Conservation (phyloP, 1,140 invertebrate genomes). For the Marisa cornuarietis region DNA sequence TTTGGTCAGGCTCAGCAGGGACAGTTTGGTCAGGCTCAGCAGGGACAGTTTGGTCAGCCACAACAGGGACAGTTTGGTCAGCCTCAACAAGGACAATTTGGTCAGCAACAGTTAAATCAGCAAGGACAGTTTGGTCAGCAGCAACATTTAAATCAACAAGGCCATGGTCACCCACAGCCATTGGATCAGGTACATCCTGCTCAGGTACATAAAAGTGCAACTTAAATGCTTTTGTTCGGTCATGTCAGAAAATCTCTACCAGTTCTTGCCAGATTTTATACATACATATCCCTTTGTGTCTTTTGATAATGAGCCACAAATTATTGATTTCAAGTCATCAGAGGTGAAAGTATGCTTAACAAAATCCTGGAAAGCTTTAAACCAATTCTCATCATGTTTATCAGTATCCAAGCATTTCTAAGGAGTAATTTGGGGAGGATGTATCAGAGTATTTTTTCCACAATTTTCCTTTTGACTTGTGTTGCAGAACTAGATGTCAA, state of each 20-base stretch:
- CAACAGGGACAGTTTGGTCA: background rate
- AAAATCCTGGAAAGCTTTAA: no score
- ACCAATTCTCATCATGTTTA: no score
- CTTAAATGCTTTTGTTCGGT: background rate
- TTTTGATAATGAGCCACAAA: background rate
- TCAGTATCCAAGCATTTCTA: no score
- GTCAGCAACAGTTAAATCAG: slow-evolving; percentile 22
- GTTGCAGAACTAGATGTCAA: no score
- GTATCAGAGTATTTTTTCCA: no score
- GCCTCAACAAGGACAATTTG: background rate
- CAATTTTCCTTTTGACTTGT: no score
- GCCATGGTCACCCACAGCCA: background rate
- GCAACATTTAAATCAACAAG: slow-evolving; percentile 19
- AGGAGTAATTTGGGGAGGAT: no score
- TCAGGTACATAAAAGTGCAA: background rate
- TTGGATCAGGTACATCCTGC: background rate
- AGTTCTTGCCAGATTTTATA: background rate
- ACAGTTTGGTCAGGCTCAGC: background rate
- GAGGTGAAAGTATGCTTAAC: background rate
- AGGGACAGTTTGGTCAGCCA: background rate
- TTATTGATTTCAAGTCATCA: background rate
- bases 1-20: background rate
- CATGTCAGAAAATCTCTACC: background rate
- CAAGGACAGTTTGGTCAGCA: slow-evolving; percentile 7
- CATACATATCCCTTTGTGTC: background rate